These are phyloP conservation scores for Drosophila nigritarsus DNA, from an alignment of 2,888 invertebrate genomes.

Conservation along the genomic window DNA sequence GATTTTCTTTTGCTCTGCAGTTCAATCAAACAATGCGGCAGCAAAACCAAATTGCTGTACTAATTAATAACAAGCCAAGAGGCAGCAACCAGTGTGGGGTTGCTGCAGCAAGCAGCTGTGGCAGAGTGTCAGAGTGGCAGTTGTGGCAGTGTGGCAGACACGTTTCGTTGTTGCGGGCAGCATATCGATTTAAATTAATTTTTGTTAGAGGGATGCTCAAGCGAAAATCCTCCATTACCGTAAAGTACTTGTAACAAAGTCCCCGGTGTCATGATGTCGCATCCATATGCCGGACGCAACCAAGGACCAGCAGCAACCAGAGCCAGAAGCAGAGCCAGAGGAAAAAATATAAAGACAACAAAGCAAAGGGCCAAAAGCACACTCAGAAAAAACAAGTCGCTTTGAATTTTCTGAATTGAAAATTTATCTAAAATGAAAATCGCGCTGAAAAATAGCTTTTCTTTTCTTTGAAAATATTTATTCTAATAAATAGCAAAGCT, in stretches of 20 bases:
- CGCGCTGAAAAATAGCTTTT: background rate
- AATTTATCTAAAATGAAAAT: background rate
- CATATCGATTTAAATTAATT: slow-evolving; percentile 85
- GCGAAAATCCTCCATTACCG: slow-evolving; percentile 85
- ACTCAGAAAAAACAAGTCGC: slow-evolving; percentile 4
- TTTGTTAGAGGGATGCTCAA: slow-evolving; percentile 85
- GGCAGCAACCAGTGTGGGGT: slow-evolving; percentile 7
- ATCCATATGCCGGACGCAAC: slow-evolving; percentile 63
- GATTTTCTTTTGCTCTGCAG: slow-evolving; percentile 23
- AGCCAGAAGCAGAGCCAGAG: slow-evolving; percentile 19
- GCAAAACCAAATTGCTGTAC: slow-evolving; percentile 64
- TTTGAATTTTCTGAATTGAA: background rate
- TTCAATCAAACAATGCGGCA: slow-evolving; percentile 54
- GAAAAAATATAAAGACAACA: slow-evolving; percentile 26
- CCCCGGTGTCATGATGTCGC: slow-evolving; percentile 78
- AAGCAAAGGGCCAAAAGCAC: slow-evolving; percentile 29
- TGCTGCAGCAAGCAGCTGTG: slow-evolving; percentile 12
- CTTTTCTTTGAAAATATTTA: background rate
- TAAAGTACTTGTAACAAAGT: slow-evolving; percentile 84
- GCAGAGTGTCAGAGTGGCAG: background rate
- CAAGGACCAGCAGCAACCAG: slow-evolving; percentile 28
- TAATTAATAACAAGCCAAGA: slow-evolving; percentile 66
- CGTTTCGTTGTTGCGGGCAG: slow-evolving; percentile 67
- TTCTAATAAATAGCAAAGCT: background rate
- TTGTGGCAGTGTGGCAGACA: slow-evolving; percentile 43